phyloP scores from a whole-genome alignment of 1,140 invertebrate genomes.

The Rhopalosiphum maidis region DNA sequence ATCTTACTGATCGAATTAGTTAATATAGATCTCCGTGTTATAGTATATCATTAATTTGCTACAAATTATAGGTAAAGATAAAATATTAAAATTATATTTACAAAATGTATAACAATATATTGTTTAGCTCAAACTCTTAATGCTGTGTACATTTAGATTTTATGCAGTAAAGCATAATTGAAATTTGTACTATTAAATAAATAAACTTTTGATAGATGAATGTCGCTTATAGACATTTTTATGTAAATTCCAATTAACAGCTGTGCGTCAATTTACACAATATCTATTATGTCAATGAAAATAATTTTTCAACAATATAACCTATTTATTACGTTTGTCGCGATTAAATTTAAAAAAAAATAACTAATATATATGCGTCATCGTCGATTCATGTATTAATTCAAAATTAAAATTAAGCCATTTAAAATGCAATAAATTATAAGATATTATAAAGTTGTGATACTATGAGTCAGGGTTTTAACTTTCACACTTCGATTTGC shows the following conservation, averaged over 20 bases:
- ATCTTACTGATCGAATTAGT: neutral
- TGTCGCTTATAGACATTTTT: neutral
- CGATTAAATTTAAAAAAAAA: too few species aligned
- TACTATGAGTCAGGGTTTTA: accelerated
- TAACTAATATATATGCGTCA: too few species aligned
- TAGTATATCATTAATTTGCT: neutral
- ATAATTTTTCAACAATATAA: neutral
- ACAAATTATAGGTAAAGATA: neutral
- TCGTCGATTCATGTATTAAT: neutral
- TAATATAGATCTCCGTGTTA: neutral
- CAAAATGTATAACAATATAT: neutral
- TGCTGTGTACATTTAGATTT: neutral
- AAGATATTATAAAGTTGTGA: neutral
- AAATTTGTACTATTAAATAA: neutral
- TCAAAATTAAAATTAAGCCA: neutral
- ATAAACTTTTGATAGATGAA: neutral
- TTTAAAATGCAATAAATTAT: neutral
- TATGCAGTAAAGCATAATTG: neutral
- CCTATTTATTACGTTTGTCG: too few species aligned
- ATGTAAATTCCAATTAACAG: neutral
- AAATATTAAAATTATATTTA: neutral
- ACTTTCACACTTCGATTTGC: neutral
- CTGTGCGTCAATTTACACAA: neutral
- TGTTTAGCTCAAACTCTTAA: neutral
- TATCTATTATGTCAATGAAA: neutral